Conservation (phyloP, 2,888 invertebrate species). For the Gandaritis pyraliata region DNA sequence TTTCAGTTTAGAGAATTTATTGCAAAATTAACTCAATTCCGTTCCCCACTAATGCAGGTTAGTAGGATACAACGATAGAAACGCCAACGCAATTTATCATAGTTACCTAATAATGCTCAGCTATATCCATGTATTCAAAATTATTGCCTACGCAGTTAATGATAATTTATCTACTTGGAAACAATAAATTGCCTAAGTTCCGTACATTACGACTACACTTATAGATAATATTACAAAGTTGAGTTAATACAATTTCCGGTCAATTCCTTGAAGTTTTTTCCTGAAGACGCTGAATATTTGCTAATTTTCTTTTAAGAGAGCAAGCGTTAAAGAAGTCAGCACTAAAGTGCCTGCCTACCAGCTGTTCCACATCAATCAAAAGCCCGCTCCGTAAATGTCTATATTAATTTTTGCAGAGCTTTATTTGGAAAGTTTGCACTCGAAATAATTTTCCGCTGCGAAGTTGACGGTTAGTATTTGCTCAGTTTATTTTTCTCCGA, state of each 20-base stretch:
- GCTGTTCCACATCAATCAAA: conserved; percentile 33
- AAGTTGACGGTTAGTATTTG: conserved; percentile 69
- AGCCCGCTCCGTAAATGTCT: conserved; percentile 30
- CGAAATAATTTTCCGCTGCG: conserved; percentile 64
- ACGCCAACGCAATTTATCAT: conserved; percentile 31
- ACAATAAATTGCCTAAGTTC: conserved; percentile 46
- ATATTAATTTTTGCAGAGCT: conserved; percentile 52
- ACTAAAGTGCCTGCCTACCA: conserved; percentile 17
- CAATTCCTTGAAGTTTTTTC: too few relatives aligned
- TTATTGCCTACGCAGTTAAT: conserved; percentile 39
- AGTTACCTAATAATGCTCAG: conserved; percentile 47
- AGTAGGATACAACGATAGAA: conserved; percentile 13
- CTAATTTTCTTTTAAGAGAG: conserved; percentile 12
- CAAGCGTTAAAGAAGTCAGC: conserved; percentile 3
- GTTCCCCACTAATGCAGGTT: background rate
- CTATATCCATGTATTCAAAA: conserved; percentile 40
- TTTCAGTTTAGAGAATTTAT: too few relatives aligned
- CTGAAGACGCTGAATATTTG: background rate
- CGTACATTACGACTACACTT: conserved; percentile 35
- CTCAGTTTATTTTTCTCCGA: conserved; percentile 75
- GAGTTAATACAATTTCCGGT: conserved; percentile 33
- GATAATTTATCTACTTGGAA: conserved; percentile 44
- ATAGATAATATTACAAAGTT: conserved; percentile 39
- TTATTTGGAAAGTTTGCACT: conserved; percentile 62
- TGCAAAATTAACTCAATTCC: background rate